A percentile compares a stretch with the other conserved stretches of the same genome.
These are phyloP conservation scores for Acleris sparsana DNA, from an alignment of 2,888 invertebrate genomes.

Conservation along the genomic window DNA sequence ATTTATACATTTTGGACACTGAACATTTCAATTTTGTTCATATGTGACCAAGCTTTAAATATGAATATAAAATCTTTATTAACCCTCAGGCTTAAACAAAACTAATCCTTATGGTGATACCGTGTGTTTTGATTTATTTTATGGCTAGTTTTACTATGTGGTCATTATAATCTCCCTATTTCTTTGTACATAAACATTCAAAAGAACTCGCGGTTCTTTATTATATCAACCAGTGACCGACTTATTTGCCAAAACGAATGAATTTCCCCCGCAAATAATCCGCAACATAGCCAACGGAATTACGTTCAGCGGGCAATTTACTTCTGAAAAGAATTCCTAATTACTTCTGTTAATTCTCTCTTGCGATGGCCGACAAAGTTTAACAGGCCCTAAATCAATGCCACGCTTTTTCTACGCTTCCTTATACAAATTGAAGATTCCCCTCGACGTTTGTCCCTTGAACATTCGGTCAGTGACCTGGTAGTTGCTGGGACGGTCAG, in stretches of 20 bases:
- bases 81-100: no score
- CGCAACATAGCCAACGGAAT: neutral
- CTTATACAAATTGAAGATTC: slow-evolving; percentile 44
- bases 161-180: no score
- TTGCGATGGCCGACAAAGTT: slow-evolving; percentile 40
- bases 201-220: neutral
- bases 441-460: slow-evolving; percentile 55
- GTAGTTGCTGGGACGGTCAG: slow-evolving; percentile 47
- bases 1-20: no score
- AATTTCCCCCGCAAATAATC: slow-evolving; percentile 1
- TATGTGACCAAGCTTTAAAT: no score
- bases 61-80: no score
- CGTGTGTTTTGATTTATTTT: no score
- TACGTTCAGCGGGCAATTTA: slow-evolving; percentile 4
- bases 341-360: slow-evolving; percentile 12
- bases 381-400: slow-evolving; percentile 47
- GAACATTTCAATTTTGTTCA: no score
- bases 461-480: slow-evolving; percentile 59
- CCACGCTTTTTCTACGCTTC: slow-evolving; percentile 51
- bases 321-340: slow-evolving; percentile 6
- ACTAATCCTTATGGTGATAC: no score
- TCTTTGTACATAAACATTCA: neutral
- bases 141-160: no score
- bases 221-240: neutral
- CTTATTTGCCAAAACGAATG: slow-evolving; percentile 1